Evolutionary conservation across 2,113 vertebrate genomes (phyloP), one percentile per base, ranked within the genome.

Genomic region (Dolichallabes microphthalmus): DNA sequence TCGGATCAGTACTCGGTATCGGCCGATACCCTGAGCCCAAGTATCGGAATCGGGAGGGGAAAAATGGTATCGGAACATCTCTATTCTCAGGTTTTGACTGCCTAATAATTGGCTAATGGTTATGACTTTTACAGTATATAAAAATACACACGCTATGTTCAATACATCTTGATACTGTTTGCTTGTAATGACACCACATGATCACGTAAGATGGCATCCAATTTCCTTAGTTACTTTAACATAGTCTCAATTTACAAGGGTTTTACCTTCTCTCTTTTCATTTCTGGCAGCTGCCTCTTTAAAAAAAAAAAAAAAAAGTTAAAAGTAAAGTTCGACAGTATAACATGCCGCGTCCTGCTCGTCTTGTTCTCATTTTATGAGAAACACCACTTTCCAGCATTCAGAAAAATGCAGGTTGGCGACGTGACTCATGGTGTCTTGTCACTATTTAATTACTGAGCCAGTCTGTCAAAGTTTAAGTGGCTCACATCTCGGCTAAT

Each of bases 381-480:
- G 68, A 74, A 89, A 90, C 81, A 88, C 78, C 88, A 80, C 87
- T 88, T 84, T 86, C 25, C 6, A 60, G 66, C 25, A 17, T 75
- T 86, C 27, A 52, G 83, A 68, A 78, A 82, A 87, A 74, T 87
- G 84, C 76, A 84, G 61, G 76, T 81, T 60, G 68, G 87, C 82
- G 87, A 91, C 85, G 69, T 85, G 68, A 84, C 86, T 88, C 89
- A 91, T 92, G 89, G 85, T 53, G 87, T 81, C 84, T 79, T 90
- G 89, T 86, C 85, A 84, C 45, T 58, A n/a, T n/a, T 57, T 82
- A 73, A 88, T 79, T 87, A 84, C 80, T 53, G 80, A 86, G 77
- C 1, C 14, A 17, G 69, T 91, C 87, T 88, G 80, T 91, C 85
- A 89, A 82, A 80, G 75, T 82, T 32, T 22, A 88, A 84, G 52